These are phyloP conservation scores for Stomatorhinus walkeri DNA, from an alignment of 2,797 vertebrate species.

Conservation along the genomic window DNA sequence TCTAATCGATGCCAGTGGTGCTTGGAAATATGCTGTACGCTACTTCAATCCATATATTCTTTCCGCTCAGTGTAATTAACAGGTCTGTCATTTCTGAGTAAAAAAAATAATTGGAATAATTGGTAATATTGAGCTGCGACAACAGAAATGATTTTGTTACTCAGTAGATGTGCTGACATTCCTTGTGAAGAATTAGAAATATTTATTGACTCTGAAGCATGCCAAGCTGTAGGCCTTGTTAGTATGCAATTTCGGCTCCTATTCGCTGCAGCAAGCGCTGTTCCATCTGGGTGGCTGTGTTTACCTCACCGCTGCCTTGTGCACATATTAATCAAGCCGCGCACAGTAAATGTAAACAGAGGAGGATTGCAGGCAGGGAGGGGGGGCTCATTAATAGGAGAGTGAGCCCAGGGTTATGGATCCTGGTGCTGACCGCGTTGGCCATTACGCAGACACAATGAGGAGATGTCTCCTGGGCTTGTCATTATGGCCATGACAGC, in stretches of 20 bases:
- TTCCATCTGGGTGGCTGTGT: conserved; percentile 18
- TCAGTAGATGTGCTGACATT: background rate
- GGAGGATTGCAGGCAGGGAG: background rate
- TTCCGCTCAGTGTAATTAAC: background rate
- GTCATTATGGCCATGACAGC: conserved; percentile 1
- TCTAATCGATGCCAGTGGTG: background rate
- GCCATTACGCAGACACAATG: conserved; percentile 1
- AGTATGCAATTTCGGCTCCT: conserved; percentile 13
- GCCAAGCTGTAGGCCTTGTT: background rate
- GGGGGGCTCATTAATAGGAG: conserved; percentile 16
- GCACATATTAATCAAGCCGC: conserved; percentile 1
- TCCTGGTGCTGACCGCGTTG: background rate
- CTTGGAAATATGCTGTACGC: background rate
- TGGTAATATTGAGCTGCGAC: background rate
- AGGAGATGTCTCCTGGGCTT: background rate
- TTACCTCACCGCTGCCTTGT: background rate
- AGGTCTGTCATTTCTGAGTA: conserved; percentile 5
- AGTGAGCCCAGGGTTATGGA: background rate
- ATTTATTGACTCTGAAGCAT: background rate
- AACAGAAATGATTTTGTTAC: background rate
- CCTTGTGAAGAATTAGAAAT: background rate
- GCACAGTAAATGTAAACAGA: background rate
- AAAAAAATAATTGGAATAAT: conserved; percentile 3
- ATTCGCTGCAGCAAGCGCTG: background rate
- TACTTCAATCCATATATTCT: background rate